Percentiles rank a stretch among this genome's conserved stretches.
Evolutionary conservation across 2,797 vertebrate species (phyloP).

Genomic region (Huso huso): DNA sequence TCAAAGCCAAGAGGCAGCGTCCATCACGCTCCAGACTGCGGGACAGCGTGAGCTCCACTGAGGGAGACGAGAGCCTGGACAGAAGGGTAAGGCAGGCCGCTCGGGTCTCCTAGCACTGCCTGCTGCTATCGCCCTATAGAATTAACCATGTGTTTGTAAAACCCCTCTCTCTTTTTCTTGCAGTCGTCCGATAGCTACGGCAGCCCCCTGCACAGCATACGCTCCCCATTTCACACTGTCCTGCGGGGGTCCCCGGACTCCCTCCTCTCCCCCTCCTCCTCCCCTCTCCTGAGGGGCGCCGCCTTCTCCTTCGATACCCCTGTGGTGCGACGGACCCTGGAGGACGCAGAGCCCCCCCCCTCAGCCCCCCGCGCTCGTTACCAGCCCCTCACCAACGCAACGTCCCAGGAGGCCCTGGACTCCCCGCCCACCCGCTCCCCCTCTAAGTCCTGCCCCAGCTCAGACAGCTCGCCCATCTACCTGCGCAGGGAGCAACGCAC

Average conservation of each 20-base stretch:
- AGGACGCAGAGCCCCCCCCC: conserved; percentile 47
- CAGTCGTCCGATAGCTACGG: conserved; percentile 54
- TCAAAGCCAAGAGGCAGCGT: conserved; percentile 66
- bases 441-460: conserved; percentile 63
- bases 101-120: background rate
- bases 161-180: conserved; percentile 14
- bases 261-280: conserved; percentile 33
- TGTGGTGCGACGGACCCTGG: conserved; percentile 48
- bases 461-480: conserved; percentile 69
- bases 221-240: conserved; percentile 60
- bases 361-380: conserved; percentile 59
- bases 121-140: background rate
- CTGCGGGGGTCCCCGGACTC: conserved; percentile 47
- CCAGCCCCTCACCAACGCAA: conserved; percentile 66
- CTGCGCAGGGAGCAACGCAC: conserved; percentile 55
- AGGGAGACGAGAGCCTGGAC: conserved; percentile 70
- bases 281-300: conserved; percentile 35
- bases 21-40: conserved; percentile 74
- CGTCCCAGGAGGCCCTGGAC: conserved; percentile 71
- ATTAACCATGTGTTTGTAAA: background rate
- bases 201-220: conserved; percentile 49
- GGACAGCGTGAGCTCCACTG: conserved; percentile 77
- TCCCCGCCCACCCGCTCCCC: conserved; percentile 50
- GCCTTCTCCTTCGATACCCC: conserved; percentile 67
- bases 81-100: conserved; percentile 49